phyloP scores from a whole-genome alignment of 2,888 invertebrate genomes.

The Brachypterus glaber region DNA sequence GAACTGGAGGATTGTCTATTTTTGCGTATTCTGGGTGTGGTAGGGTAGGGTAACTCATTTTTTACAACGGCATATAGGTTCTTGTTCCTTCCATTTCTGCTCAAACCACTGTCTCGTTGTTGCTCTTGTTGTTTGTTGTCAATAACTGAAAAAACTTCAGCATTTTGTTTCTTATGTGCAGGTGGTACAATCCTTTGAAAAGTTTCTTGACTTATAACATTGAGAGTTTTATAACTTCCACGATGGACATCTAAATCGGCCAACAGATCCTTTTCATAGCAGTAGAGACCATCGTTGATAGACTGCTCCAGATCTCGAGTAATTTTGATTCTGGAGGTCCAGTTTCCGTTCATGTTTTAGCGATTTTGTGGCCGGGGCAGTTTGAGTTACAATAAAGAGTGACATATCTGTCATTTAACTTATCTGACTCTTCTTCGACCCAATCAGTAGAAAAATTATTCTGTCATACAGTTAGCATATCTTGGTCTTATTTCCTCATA shows the following conservation, averaged over 20 bases:
- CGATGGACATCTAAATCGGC: too few relatives aligned
- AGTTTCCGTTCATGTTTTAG: slow-evolving; percentile 83
- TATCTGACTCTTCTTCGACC: slow-evolving; percentile 72
- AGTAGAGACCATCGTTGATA: slow-evolving; percentile 83
- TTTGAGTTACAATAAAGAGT: slow-evolving; percentile 91
- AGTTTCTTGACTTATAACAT: slow-evolving; percentile 77
- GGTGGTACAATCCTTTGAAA: slow-evolving; percentile 71
- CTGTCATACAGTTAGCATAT: too few relatives aligned
- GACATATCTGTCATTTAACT: slow-evolving; percentile 78
- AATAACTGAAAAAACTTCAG: slow-evolving; percentile 74
- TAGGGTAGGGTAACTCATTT: slow-evolving; percentile 52
- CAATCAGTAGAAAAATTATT: too few relatives aligned
- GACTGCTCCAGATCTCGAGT: slow-evolving; percentile 81
- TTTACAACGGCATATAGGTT: slow-evolving; percentile 80
- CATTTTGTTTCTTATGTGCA: slow-evolving; percentile 56
- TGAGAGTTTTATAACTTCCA: slow-evolving; percentile 68
- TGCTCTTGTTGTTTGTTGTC: too few relatives aligned
- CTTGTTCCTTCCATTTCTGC: slow-evolving; percentile 16
- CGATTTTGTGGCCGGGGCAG: slow-evolving; percentile 42
- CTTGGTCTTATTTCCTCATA: too few relatives aligned
- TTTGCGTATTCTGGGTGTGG: too few relatives aligned
- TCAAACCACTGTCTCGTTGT: too few relatives aligned
- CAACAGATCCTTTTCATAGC: slow-evolving; percentile 87
- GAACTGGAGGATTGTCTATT: too few relatives aligned
- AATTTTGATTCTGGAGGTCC: slow-evolving; percentile 76